phyloP scores from a whole-genome alignment of 2,113 vertebrate species.

The Oreocharis arfaki region DNA sequence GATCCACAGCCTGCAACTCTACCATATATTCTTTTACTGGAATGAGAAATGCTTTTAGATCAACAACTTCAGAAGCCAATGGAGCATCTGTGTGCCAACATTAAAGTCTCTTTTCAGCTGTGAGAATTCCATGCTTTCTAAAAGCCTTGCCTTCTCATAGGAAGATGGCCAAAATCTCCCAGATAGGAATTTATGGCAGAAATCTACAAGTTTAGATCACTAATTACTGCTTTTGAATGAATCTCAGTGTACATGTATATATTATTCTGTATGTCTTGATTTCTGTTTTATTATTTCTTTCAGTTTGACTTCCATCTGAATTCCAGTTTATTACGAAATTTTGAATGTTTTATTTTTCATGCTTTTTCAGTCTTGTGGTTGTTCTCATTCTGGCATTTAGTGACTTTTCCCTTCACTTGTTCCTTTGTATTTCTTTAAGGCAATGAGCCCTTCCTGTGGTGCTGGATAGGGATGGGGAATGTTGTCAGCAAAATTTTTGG shows the following conservation, averaged over 20 bases:
- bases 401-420: background rate
- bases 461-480: background rate
- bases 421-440: background rate
- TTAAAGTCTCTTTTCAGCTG: background rate
- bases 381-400: background rate
- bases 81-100: constrained; percentile 9
- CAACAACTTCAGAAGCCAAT: constrained; percentile 19
- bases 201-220: background rate
- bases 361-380: background rate
- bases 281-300: background rate
- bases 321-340: background rate
- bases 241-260: background rate
- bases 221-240: constrained; percentile 3
- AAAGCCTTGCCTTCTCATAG: constrained; percentile 30
- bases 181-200: background rate
- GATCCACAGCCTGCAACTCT: background rate
- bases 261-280: background rate
- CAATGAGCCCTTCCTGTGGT: background rate
- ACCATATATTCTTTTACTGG: background rate
- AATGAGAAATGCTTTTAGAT: constrained; percentile 24
- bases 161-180: constrained; percentile 8
- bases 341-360: background rate
- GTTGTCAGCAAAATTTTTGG: background rate
- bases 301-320: background rate
- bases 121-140: background rate